These are phyloP conservation scores for Macaca nemestrina DNA, from an alignment of 2,113 vertebrate genomes.

Conservation along the genomic window DNA sequence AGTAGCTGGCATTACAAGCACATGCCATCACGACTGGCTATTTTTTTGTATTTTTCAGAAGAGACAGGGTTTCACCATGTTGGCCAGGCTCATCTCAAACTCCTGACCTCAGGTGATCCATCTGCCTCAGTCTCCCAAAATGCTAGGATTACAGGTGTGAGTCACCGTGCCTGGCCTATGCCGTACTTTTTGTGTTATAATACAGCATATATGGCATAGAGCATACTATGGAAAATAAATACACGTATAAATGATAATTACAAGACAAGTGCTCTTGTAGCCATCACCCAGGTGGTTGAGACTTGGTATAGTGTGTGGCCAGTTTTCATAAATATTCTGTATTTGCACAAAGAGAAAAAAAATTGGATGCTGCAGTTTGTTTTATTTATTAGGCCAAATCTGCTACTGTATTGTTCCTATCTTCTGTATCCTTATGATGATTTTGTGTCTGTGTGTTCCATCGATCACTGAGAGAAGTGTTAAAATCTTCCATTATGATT, in stretches of 20 bases:
- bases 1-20: too few species aligned
- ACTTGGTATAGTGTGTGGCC: background rate
- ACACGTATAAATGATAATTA: background rate
- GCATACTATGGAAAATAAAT: background rate
- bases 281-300: too few species aligned
- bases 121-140: too few species aligned
- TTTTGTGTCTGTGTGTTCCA: background rate
- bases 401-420: background rate
- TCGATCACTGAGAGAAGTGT: background rate
- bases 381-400: background rate
- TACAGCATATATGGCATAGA: too few species aligned
- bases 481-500: background rate
- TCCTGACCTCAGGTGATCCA: too few species aligned
- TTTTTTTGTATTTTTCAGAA: too few species aligned
- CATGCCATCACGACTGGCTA: too few species aligned
- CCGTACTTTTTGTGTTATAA: background rate
- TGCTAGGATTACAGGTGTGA: too few species aligned
- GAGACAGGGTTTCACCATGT: too few species aligned
- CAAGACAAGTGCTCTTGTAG: background rate
- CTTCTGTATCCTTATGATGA: background rate
- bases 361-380: background rate
- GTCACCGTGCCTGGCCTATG: too few species aligned
- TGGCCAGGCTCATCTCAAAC: too few species aligned
- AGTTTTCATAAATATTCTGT: background rate
- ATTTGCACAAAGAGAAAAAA: background rate